Evolutionary conservation across 2,113 vertebrate species (phyloP), one percentile per base, ranked within the genome.

Genomic region (Hemichromis elongatus): DNA sequence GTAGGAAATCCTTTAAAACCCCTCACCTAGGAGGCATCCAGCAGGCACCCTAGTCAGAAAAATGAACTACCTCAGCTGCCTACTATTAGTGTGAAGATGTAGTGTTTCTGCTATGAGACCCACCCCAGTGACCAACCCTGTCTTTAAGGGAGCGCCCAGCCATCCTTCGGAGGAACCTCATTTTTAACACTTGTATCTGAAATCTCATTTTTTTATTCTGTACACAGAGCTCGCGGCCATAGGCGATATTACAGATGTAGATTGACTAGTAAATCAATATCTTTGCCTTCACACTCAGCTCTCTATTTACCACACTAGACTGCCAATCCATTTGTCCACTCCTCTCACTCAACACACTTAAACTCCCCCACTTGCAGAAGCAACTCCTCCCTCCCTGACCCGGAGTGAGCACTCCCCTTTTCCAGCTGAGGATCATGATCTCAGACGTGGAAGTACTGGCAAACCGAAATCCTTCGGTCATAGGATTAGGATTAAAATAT

Each of bases 401-500:
- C 2, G 0, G 66, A 70, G 14, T 3, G 63, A 28, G 66, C 21
- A 28, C 66, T 70, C 40, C 40, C 66, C 40, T 70, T 47, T 70
- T 70, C 66, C 40, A 70, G 21, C 66, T 70, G 18, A 70, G 26
- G 21, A 70, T 45, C 0, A 16, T 42, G 13, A 45, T 70, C 40
- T 70, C 55, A 57, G 55, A 57, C 1, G 2, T 16, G 55, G 66
- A 70, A 26, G 40, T 70, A 47, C 21, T 70, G 24, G 5, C 26
- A 13, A 42, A 18, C 66, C 5, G 70, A 77, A 84, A 66, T 88
- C 79, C 30, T 9, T 28, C 3, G 4, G 45, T 40, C 5, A n/a
- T 37, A 55, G 83, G 73, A 89, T 82, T 52, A 68, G n/a, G 81
- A 89, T 79, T 55, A 52, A 14, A 54, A 92, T 77, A 86, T 83